These are phyloP conservation scores for Sinocyclocheilus rhinocerous DNA, from an alignment of 2,113 vertebrate species.

Conservation along the genomic window DNA sequence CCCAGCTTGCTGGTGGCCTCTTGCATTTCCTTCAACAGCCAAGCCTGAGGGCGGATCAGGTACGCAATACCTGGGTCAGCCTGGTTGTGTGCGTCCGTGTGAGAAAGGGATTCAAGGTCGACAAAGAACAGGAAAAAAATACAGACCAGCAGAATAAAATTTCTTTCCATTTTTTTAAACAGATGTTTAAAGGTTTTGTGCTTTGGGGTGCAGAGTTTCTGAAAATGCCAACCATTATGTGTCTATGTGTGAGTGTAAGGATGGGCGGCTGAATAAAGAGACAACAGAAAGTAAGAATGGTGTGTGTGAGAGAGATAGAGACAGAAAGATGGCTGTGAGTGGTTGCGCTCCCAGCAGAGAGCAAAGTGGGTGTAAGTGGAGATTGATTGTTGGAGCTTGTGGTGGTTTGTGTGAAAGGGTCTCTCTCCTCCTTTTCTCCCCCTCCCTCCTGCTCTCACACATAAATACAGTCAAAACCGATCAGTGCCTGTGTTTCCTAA, in stretches of 20 bases:
- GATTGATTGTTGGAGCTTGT: conserved; percentile 34
- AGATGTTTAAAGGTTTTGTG: conserved; percentile 32
- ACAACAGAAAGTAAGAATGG: neutral
- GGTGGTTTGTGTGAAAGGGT: conserved; percentile 17
- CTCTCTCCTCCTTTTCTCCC: conserved; percentile 38
- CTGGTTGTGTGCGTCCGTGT: neutral
- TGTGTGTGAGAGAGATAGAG: conserved; percentile 32
- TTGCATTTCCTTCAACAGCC: conserved; percentile 96
- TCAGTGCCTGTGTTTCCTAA: neutral
- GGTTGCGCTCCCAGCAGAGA: conserved; percentile 23
- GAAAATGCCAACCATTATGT: conserved; percentile 34
- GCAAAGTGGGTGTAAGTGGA: conserved; percentile 32
- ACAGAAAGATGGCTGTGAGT: conserved; percentile 29
- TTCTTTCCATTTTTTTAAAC: neutral
- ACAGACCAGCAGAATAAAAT: conserved; percentile 20
- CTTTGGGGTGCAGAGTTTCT: neutral
- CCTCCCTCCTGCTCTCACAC: neutral
- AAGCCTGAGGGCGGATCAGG: conserved; percentile 94
- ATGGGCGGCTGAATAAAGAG: conserved; percentile 3
- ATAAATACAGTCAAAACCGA: neutral
- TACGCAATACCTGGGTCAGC: conserved; percentile 68
- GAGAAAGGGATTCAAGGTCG: conserved; percentile 31
- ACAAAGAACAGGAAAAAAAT: conserved; percentile 28
- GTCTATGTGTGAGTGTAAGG: neutral
- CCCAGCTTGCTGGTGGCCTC: conserved; percentile 92